Evolutionary conservation across 2,797 vertebrate genomes (phyloP).

Genomic region (Menidia menidia): DNA sequence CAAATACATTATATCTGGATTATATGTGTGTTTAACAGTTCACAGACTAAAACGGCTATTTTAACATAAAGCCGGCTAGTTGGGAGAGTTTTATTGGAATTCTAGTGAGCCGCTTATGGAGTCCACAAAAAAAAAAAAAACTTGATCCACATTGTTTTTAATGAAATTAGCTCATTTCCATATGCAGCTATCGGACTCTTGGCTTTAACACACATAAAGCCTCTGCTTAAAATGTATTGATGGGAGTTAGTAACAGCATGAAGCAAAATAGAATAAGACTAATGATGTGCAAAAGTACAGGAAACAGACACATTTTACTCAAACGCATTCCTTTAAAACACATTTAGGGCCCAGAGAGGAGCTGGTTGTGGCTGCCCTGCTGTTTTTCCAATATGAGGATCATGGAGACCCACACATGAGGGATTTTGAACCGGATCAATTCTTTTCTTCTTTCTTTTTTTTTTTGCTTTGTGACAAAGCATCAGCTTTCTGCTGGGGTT

Average conservation of each 20-base stretch:
- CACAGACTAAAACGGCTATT: constrained; percentile 21
- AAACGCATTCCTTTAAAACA: constrained; percentile 52
- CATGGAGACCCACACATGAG: constrained; percentile 33
- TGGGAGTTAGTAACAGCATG: constrained; percentile 11
- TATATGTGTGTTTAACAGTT: constrained; percentile 30
- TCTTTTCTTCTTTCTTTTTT: constrained; percentile 2
- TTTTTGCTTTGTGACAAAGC: constrained; percentile 50
- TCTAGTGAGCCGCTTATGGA: constrained; percentile 40
- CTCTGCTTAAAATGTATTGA: constrained; percentile 20
- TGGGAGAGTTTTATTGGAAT: constrained; percentile 42
- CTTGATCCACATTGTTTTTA: constrained; percentile 22
- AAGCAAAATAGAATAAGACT: constrained; percentile 35
- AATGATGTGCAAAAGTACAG: constrained; percentile 28
- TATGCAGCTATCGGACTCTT: constrained; percentile 15
- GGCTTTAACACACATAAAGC: constrained; percentile 20
- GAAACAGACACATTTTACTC: constrained; percentile 42
- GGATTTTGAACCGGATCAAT: constrained; percentile 51
- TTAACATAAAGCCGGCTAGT: constrained; percentile 11
- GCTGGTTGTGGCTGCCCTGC: constrained; percentile 44
- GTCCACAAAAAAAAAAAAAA: constrained; percentile 46
- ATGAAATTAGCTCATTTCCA: constrained; percentile 42
- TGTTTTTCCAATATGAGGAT: constrained; percentile 49
- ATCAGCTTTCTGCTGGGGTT: constrained; percentile 49
- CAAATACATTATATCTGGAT: not conserved
- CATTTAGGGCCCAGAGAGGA: constrained; percentile 51